Evolutionary conservation across 2,797 vertebrate genomes (phyloP).

Genomic region (Botia kubotai): DNA sequence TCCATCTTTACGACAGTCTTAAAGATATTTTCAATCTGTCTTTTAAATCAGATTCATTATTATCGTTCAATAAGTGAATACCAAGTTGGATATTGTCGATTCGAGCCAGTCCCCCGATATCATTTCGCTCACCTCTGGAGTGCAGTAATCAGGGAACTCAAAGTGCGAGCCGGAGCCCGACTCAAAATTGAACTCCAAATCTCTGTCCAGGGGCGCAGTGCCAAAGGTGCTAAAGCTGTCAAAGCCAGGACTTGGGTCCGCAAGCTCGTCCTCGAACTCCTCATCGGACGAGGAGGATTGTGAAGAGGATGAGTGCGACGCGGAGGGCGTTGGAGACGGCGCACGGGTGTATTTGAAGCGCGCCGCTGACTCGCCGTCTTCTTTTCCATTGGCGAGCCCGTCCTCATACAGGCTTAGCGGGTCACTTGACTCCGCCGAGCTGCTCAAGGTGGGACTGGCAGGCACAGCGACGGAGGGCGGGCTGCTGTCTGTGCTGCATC

Average conservation of each 20-base stretch:
- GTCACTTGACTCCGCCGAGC: slow-evolving; percentile 89
- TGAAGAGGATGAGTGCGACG: slow-evolving; percentile 85
- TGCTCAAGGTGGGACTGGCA: slow-evolving; percentile 88
- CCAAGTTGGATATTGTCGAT: slow-evolving; percentile 97
- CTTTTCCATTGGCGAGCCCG: slow-evolving; percentile 76
- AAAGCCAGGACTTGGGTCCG: slow-evolving; percentile 90
- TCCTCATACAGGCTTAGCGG: slow-evolving; percentile 93
- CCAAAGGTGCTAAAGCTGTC: slow-evolving; percentile 90
- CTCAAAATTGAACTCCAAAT: slow-evolving; percentile 95
- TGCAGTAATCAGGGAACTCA: slow-evolving; percentile 99
- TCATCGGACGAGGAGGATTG: slow-evolving; percentile 85
- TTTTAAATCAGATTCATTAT: background rate
- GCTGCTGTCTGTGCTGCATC: slow-evolving; percentile 78
- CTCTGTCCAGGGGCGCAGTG: slow-evolving; percentile 89
- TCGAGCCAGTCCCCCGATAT: slow-evolving; percentile 98
- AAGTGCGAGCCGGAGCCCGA: slow-evolving; percentile 95
- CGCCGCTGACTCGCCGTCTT: slow-evolving; percentile 76
- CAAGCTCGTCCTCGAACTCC: slow-evolving; percentile 92
- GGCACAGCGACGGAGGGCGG: slow-evolving; percentile 88
- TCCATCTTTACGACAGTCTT: slow-evolving; percentile 45
- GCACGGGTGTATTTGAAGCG: slow-evolving; percentile 87
- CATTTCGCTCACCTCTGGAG: slow-evolving; percentile 98
- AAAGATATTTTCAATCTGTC: slow-evolving; percentile 42
- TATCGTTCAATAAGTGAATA: slow-evolving; percentile 91
- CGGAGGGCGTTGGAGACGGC: slow-evolving; percentile 90